A percentile compares a stretch with the other conserved stretches of the same genome.
Conservation (phyloP, 2,888 invertebrate genomes). For the Drosophila anomelani region DNA sequence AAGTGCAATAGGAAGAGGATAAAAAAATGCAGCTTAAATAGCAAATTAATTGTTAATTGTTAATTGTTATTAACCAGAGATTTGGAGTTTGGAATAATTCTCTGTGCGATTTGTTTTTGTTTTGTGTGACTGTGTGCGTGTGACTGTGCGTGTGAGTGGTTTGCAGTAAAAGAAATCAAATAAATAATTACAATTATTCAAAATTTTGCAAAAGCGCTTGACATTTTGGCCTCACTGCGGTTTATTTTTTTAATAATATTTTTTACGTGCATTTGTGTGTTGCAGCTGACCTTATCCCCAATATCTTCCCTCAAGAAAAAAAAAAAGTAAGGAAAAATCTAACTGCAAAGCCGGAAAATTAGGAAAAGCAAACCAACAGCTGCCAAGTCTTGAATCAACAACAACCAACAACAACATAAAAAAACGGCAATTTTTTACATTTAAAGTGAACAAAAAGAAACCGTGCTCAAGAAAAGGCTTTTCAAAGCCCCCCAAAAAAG, state of each 20-base stretch:
- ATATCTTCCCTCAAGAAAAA: not conserved
- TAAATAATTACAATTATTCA: not conserved
- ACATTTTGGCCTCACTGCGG: slow-evolving; percentile 11
- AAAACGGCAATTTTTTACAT: slow-evolving; percentile 6
- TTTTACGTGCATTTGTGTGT: slow-evolving; percentile 34
- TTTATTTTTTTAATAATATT: slow-evolving; percentile 28
- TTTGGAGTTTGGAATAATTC: not conserved
- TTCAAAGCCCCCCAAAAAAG: slow-evolving; percentile 1
- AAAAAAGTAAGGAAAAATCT: not conserved
- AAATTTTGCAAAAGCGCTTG: slow-evolving; percentile 11
- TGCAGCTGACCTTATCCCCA: slow-evolving; percentile 31
- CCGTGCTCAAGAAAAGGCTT: slow-evolving; percentile 5
- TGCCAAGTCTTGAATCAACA: slow-evolving; percentile 48
- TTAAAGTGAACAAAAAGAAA: slow-evolving; percentile 17
- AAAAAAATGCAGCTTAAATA: slow-evolving; percentile 3
- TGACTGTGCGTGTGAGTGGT: slow-evolving; percentile 6
- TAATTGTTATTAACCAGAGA: not conserved
- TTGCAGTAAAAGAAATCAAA: not conserved
- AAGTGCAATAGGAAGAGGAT: slow-evolving; percentile 24
- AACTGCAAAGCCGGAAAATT: slow-evolving; percentile 13
- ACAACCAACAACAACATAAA: slow-evolving; percentile 5
- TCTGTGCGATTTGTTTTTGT: slow-evolving; percentile 16
- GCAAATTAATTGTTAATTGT: not conserved
- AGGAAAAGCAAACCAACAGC: slow-evolving; percentile 30
- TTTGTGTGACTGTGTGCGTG: slow-evolving; percentile 9